Evolutionary conservation across 2,113 vertebrate genomes (phyloP), one percentile per base, ranked within the genome.

Genomic region (Chitala chitala): DNA sequence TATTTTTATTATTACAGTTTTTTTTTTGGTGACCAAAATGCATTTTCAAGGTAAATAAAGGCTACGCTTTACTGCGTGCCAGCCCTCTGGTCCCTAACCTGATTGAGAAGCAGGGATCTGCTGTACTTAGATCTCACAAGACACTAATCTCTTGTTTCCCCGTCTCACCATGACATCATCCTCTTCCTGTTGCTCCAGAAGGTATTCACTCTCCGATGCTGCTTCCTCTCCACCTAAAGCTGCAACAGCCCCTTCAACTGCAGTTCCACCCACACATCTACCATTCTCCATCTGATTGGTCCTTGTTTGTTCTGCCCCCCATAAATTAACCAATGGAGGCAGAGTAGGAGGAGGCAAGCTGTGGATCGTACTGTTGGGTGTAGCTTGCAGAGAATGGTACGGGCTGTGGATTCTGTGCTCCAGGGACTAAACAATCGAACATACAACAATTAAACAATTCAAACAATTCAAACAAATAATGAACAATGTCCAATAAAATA

Each of bases 241-340:
- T 2, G 83, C 85, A 10, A 90, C 76, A 50, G 81, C 81, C 12
- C 86, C 87, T 71, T 96, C 95, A 86, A 91, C 92, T 0, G 87
- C 85, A 17, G 86, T 88, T 78, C 90, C 88, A n/a, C 91, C 91
- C 85, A 91, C 78, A 79, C 88, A 93, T 1, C 87, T 81, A 77
- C 92, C 89, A 58, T 87, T 92, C 82, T 92, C 91, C 1, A 78
- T 71, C 79, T 87, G 90, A 78, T 88, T 92, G 88, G 83, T 87
- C 73, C 89, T 89, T 75, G 86, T 84, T 82, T 87, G 90, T 79
- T 81, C 94, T 78, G 83, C 88, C 77, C 87, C 94, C 90, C 95
- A 96, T 82, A 94, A 89, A 36, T 97, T 94, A 17, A 93, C 92
- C 82, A 95, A 72, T 38, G 92, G 92, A 0, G 93, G 89, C 84